phyloP scores from a whole-genome alignment of 2,888 invertebrate genomes.

The Linnaemya vulpina region DNA sequence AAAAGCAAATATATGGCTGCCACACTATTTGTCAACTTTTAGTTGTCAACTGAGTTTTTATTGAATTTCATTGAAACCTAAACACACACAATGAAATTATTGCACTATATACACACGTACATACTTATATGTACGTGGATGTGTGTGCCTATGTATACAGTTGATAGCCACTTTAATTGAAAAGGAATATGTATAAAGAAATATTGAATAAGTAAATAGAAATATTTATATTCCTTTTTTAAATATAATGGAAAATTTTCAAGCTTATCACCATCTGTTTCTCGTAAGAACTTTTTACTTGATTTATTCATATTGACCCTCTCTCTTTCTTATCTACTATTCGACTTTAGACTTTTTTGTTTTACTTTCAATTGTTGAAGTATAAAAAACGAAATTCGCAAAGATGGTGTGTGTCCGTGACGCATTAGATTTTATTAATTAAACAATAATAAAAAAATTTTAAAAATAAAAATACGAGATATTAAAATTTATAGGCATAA shows the following conservation, averaged over 20 bases:
- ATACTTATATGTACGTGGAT: too few species aligned
- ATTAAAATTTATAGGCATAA: not conserved
- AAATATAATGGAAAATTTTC: not conserved
- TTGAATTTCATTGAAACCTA: not conserved
- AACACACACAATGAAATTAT: not conserved
- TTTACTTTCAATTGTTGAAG: not conserved
- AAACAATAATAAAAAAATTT: not conserved
- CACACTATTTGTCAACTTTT: not conserved
- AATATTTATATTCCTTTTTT: not conserved
- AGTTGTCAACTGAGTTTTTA: not conserved
- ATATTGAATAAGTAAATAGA: not conserved
- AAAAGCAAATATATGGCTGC: too few species aligned
- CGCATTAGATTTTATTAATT: not conserved
- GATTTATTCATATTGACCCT: not conserved
- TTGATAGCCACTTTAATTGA: not conserved
- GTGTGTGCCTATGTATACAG: too few species aligned
- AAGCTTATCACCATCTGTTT: not conserved
- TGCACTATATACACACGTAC: too few species aligned
- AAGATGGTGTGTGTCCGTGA: not conserved
- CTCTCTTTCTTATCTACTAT: not conserved
- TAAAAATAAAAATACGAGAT: too few species aligned
- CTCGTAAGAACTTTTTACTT: not conserved
- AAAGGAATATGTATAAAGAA: not conserved
- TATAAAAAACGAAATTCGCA: not conserved
- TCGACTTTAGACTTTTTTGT: slow-evolving; percentile 1